phyloP scores from a whole-genome alignment of 2,888 invertebrate genomes.

The Teleogryllus oceanicus region DNA sequence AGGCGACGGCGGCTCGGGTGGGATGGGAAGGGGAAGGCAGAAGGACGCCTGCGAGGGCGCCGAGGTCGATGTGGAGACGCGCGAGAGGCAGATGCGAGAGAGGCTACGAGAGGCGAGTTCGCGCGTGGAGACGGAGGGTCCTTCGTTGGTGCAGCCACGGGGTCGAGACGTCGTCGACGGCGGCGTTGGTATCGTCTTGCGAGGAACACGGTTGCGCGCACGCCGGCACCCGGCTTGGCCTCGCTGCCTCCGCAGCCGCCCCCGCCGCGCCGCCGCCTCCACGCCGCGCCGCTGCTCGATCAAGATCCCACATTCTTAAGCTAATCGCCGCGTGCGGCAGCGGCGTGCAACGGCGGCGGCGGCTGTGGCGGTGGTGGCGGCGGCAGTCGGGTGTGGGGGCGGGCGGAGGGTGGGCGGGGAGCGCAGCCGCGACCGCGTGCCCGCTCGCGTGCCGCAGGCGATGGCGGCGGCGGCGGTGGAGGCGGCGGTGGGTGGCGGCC shows the following conservation, averaged over 20 bases:
- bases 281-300: neutral
- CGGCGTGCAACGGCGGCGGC: neutral
- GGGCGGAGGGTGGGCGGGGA: neutral
- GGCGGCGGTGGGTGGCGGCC: neutral
- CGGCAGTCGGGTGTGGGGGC: neutral
- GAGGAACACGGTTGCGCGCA: no score
- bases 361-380: neutral
- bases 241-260: no score
- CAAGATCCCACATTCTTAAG: constrained; percentile 11
- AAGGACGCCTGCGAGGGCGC: neutral
- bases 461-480: neutral
- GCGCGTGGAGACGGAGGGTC: no score
- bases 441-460: neutral
- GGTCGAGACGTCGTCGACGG: no score
- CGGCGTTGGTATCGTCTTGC: no score
- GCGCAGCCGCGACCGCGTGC: neutral
- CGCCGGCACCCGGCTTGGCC: no score
- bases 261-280: no score
- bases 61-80: neutral
- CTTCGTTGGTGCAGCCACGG: no score
- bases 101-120: neutral
- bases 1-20: neutral
- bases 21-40: neutral
- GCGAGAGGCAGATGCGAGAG: neutral
- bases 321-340: neutral